These are phyloP conservation scores for Orchestes rusci DNA, from an alignment of 2,888 invertebrate genomes.

Conservation along the genomic window DNA sequence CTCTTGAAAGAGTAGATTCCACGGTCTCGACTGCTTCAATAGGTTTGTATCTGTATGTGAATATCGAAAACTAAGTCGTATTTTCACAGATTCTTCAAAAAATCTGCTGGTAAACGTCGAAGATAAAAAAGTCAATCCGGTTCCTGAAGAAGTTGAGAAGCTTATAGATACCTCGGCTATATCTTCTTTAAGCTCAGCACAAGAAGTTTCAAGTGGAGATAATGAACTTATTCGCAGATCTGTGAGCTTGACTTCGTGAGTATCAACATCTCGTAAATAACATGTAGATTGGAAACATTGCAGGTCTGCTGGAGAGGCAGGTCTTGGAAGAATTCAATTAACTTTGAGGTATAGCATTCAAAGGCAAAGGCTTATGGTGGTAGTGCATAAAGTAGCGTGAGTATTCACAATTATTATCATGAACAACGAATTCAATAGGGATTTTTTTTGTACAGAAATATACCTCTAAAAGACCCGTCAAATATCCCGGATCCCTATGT, in stretches of 20 bases:
- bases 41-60: too few species aligned
- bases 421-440: neutral
- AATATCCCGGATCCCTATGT: constrained; percentile 87
- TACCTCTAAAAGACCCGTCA: constrained; percentile 70
- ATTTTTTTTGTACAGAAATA: constrained; percentile 49
- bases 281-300: too few species aligned
- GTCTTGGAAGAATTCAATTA: constrained; percentile 74
- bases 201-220: constrained; percentile 19
- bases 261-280: too few species aligned
- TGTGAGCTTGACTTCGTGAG: constrained; percentile 42
- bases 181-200: constrained; percentile 29
- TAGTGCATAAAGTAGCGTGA: constrained; percentile 86
- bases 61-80: too few species aligned
- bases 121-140: too few species aligned
- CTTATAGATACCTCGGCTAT: constrained; percentile 30
- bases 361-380: constrained; percentile 73
- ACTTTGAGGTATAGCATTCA: constrained; percentile 79
- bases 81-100: too few species aligned
- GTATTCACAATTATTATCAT: constrained; percentile 40
- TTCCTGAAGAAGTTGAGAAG: too few species aligned
- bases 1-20: constrained; percentile 28
- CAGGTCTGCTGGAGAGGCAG: constrained; percentile 60
- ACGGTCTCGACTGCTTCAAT: constrained; percentile 27
- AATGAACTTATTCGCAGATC: constrained; percentile 38
- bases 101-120: too few species aligned